Evolutionary conservation across 2,888 invertebrate species (phyloP).

Genomic region (Campopleginae sp.): DNA sequence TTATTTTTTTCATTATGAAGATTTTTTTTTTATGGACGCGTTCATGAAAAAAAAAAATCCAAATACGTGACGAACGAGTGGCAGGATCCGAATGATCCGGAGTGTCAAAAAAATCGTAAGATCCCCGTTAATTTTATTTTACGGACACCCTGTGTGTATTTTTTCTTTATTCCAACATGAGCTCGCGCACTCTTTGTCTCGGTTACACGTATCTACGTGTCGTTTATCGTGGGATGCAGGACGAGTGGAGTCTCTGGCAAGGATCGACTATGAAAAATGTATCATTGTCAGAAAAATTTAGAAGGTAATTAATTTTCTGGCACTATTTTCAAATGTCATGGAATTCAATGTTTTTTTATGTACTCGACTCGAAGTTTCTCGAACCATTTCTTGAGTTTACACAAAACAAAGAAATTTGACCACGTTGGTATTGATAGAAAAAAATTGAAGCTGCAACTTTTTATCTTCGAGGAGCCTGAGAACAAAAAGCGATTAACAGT

Average conservation of each 20-base stretch:
- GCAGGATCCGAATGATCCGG: too few species aligned
- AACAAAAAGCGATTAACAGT: not conserved
- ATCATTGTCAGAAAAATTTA: not conserved
- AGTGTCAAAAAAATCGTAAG: too few species aligned
- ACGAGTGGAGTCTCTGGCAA: slow-evolving; percentile 35
- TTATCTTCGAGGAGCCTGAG: not conserved
- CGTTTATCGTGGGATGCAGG: slow-evolving; percentile 34
- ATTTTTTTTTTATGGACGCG: too few species aligned
- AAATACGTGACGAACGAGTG: too few species aligned
- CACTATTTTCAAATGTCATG: not conserved
- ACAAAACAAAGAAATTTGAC: not conserved
- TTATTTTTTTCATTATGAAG: too few species aligned
- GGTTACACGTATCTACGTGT: slow-evolving; percentile 35
- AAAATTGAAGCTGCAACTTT: not conserved
- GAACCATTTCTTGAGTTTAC: too few species aligned
- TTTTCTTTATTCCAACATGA: not conserved
- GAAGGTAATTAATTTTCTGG: not conserved
- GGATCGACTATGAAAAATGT: slow-evolving; percentile 19
- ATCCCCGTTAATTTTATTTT: not conserved
- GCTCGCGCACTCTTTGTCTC: slow-evolving; percentile 37
- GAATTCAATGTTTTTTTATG: not conserved
- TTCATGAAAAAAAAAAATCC: too few species aligned
- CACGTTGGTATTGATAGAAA: not conserved
- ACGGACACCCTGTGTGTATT: not conserved
- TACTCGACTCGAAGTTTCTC: not conserved